Evolutionary conservation across 2,888 invertebrate species (phyloP).

Genomic region (Eudasyphora cyanicolor): DNA sequence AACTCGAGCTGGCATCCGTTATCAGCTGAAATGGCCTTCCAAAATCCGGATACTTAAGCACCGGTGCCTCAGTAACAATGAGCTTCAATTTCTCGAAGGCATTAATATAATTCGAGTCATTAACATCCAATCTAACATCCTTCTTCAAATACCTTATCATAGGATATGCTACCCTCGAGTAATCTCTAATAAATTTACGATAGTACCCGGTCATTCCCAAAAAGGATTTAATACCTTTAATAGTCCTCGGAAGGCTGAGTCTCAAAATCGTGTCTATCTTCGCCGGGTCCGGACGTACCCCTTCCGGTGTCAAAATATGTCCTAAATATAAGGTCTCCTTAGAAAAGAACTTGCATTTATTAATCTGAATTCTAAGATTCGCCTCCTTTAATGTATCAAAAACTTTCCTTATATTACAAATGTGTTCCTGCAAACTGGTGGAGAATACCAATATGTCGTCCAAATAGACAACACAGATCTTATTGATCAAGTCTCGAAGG

Average conservation of each 20-base stretch:
- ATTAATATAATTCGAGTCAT: constrained; percentile 56
- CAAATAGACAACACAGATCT: not conserved
- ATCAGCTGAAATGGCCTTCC: constrained; percentile 16
- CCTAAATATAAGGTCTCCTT: constrained; percentile 16
- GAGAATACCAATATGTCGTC: constrained; percentile 46
- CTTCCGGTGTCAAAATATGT: constrained; percentile 33
- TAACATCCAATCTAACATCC: constrained; percentile 35
- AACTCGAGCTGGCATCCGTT: constrained; percentile 63
- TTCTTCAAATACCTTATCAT: constrained; percentile 37
- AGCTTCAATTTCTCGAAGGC: constrained; percentile 54
- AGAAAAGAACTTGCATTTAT: constrained; percentile 33
- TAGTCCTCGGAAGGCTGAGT: constrained; percentile 18
- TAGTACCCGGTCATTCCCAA: constrained; percentile 52
- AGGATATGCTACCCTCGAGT: constrained; percentile 47
- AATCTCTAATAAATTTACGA: constrained; percentile 58
- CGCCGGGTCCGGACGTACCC: not conserved
- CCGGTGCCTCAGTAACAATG: constrained; percentile 52
- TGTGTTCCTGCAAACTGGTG: constrained; percentile 53
- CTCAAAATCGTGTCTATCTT: constrained; percentile 35
- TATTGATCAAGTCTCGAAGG: not conserved
- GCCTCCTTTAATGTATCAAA: not conserved
- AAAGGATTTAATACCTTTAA: constrained; percentile 57
- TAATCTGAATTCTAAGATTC: constrained; percentile 17
- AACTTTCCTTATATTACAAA: not conserved
- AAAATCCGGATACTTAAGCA: constrained; percentile 35